Evolutionary conservation across 2,113 vertebrate species (phyloP).

Genomic region (Dicerorhinus sumatrensis): DNA sequence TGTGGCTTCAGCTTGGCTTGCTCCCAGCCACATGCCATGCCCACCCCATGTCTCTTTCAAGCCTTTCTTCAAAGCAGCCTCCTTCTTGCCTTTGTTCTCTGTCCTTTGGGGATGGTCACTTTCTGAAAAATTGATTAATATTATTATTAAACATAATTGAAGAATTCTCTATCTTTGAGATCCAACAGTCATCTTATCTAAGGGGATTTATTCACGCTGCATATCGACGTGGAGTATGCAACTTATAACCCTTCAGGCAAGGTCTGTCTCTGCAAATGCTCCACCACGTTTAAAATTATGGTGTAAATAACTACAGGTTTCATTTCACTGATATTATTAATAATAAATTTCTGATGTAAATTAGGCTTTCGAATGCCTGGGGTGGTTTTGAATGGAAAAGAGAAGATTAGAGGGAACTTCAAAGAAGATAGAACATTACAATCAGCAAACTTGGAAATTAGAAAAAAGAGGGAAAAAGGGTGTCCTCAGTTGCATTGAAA

Average conservation of each 20-base stretch:
- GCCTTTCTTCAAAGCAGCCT: slow-evolving; percentile 50
- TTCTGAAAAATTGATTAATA: slow-evolving; percentile 65
- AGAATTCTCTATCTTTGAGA: slow-evolving; percentile 52
- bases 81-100: slow-evolving; percentile 58
- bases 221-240: background rate
- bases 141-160: slow-evolving; percentile 59
- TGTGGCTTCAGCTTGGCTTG: background rate
- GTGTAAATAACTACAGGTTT: slow-evolving; percentile 43
- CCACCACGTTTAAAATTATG: background rate
- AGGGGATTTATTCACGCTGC: slow-evolving; percentile 48
- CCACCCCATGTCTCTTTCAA: background rate
- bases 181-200: slow-evolving; percentile 36
- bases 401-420: slow-evolving; percentile 36
- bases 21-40: background rate
- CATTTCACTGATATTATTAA: slow-evolving; percentile 49
- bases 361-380: slow-evolving; percentile 42
- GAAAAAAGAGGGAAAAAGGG: background rate
- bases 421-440: slow-evolving; percentile 41
- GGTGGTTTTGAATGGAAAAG: slow-evolving; percentile 25
- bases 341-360: slow-evolving; percentile 50
- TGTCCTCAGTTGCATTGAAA: slow-evolving; percentile 9
- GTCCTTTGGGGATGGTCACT: background rate
- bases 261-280: background rate
- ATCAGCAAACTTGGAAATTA: slow-evolving; percentile 49
- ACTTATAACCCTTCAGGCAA: slow-evolving; percentile 42